Evolutionary conservation across 2,888 invertebrate species (phyloP), one percentile per base, ranked within the genome.

Genomic region (Sinelater perroti): DNA sequence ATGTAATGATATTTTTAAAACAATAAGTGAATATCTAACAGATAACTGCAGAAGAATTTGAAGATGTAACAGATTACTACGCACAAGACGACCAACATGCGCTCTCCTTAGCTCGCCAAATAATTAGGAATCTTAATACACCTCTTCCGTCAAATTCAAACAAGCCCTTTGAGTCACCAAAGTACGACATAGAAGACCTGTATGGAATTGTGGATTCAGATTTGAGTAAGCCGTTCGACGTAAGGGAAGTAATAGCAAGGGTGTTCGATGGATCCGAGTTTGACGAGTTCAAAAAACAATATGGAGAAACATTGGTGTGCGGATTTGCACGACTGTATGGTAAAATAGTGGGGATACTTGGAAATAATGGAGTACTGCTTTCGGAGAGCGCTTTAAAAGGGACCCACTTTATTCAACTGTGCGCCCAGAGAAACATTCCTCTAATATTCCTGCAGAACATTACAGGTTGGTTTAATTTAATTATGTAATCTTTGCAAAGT

Each of bases 41-140:
- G n/a, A n/a, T n/a, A n/a, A n/a, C n/a, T n/a, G 99, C 99, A 13
- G 99, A 98, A 21, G 99, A 99, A 1, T 99, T n/a, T n/a, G 97
- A 97, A 0, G 99, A 99, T 16, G 99, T 99, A 0, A 95, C 97
- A 0, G 99, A 99, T 80, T 94, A 99, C 76, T 97, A 90, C 74
- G 99, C 99, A 0, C 79, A 90, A 45, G 93, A 97, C 73, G 99
- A 99, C 75, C 85, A 89, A 56, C 97, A 99, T 75, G 98, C 97
- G 0, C 79, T 99, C 30, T 84, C 91, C 72, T 80, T 97, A 64
- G 91, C 97, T 0, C 85, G 96, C 61, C 86, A 90, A 69, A 87
- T 92, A 6, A 86, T 97, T 0, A 84, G 84, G n/a, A n/a, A n/a
- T n/a, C n/a, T n/a, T n/a, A n/a, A n/a, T n/a, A n/a, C n/a, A n/a